These are phyloP conservation scores for Phasianus colchicus DNA, from an alignment of 2,113 vertebrate genomes.

Conservation along the genomic window DNA sequence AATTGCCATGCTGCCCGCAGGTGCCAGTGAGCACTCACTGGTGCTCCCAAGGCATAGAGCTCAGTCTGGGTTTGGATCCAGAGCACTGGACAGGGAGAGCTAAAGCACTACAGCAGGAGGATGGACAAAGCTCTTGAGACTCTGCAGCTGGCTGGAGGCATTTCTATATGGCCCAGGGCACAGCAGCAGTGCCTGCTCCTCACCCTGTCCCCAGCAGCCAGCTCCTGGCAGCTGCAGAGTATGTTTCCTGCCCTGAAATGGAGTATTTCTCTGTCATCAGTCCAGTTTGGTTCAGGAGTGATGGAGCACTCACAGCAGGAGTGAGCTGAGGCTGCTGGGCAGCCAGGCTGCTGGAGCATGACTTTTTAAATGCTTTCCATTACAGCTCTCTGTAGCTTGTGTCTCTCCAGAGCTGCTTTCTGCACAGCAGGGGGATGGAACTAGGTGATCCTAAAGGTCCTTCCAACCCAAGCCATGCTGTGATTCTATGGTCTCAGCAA, in stretches of 20 bases:
- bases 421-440: neutral
- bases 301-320: neutral
- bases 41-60: neutral
- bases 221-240: neutral
- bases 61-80: neutral
- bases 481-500: neutral
- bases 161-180: neutral
- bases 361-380: conserved; percentile 35
- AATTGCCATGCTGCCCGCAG: neutral
- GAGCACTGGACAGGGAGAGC: neutral
- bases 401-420: neutral
- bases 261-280: neutral
- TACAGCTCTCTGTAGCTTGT: neutral
- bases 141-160: neutral
- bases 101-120: neutral
- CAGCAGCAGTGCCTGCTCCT: neutral
- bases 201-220: neutral
- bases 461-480: neutral
- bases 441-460: neutral
- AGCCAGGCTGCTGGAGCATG: conserved; percentile 2
- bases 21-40: neutral
- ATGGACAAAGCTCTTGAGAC: neutral
- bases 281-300: neutral
- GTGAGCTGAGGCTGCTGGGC: neutral
- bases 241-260: neutral